Evolutionary conservation across 1,140 invertebrate species (phyloP), one percentile per base, ranked within the genome.

Genomic region (Drosophila rufa): DNA sequence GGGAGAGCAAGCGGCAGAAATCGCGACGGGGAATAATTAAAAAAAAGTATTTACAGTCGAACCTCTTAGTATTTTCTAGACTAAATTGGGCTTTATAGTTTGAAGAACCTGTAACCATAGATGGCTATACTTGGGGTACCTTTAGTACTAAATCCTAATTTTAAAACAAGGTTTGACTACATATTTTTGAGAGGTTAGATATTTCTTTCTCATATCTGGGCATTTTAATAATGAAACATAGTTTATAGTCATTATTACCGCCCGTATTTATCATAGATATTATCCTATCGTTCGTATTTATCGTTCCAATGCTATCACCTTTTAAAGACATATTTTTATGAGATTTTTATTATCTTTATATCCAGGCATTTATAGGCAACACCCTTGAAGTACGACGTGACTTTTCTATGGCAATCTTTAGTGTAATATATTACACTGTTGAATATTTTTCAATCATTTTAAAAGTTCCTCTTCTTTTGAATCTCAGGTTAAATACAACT

Each of bases 11-110:
- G 53, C 14, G 27, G 67, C 67, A 38, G 15, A 70, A 43, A 36
- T 40, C 40, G 45, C 55, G 27, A 51, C 22, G 50, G 55, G 27
- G 30, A 58, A 48, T 75, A 74, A 75, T 74, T 75, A 74, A 56
- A 30, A 75, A 75, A 33, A 47, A 17, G 36, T 33, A 40, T 45
- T 30, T 36, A 68, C 27, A 45, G 15, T 22, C 11, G 12, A 38
- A 12, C 36, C 40, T 25, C 14, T 22, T 36, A 3, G 2, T 11
- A 33, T 33, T 33, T 33, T 33, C 2, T 33, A 33, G 7, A 7
- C 7, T 33, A 33, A 33, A 33, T 14, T 38, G 8, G 33, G 8
- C 33, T 33, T 11, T 1, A 9, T 36, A 36, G 33, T 11, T 36
- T 38, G 11, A 38, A 4, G 25, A 51, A 6, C 9, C n/a, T 33